Conservation (phyloP, 2,797 vertebrate species). For the Cryptoblepharus egeriae region DNA sequence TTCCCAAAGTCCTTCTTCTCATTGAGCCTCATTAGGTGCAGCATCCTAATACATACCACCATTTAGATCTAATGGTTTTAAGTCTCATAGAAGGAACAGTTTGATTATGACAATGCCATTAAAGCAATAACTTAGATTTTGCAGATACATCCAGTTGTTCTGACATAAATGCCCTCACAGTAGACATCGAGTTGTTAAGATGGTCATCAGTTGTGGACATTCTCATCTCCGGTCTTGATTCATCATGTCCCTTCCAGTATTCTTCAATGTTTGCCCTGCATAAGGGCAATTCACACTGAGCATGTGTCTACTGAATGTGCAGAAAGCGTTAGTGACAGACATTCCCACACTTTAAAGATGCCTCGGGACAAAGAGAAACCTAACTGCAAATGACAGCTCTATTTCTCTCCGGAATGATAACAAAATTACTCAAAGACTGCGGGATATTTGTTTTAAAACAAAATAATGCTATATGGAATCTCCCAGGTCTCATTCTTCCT, state of each 20-base stretch:
- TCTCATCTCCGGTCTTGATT: neutral
- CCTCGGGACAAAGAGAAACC: neutral
- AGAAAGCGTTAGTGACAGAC: neutral
- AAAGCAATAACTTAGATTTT: neutral
- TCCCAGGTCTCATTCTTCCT: neutral
- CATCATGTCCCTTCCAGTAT: neutral
- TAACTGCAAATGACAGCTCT: neutral
- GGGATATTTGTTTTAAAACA: constrained; percentile 5
- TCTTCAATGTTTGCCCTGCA: neutral
- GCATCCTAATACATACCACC: neutral
- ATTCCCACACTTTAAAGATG: neutral
- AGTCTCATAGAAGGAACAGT: neutral
- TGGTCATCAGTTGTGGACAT: neutral
- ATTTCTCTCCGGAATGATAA: constrained; percentile 1
- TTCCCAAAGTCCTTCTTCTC: too few species aligned
- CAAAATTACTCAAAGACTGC: neutral
- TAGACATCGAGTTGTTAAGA: neutral
- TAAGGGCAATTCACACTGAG: neutral
- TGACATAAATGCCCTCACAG: neutral
- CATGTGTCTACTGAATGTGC: neutral
- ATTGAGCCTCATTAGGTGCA: neutral
- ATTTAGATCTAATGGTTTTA: neutral
- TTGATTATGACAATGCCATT: neutral
- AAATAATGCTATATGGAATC: neutral
- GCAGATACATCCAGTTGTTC: neutral